Evolutionary conservation across 2,888 invertebrate species (phyloP).

Genomic region (Monopis laevigella): DNA sequence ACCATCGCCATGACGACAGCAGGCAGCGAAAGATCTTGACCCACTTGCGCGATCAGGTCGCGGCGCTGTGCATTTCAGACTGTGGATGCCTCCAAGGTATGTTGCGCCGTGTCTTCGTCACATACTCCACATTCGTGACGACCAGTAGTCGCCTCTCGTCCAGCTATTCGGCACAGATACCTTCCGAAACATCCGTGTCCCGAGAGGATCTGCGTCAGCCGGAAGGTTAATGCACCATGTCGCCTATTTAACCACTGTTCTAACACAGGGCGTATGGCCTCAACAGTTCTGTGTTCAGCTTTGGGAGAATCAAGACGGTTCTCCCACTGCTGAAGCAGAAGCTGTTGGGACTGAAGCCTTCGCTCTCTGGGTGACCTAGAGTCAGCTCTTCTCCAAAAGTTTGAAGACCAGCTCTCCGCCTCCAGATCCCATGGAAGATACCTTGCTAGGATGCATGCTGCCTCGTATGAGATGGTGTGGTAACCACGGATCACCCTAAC

Average conservation of each 20-base stretch:
- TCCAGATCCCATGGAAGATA: too few relatives aligned
- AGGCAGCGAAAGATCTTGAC: slow-evolving; percentile 4
- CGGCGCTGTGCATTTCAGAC: neutral
- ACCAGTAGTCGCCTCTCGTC: slow-evolving; percentile 2
- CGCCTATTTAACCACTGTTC: neutral
- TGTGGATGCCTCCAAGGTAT: slow-evolving; percentile 1
- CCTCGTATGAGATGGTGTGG: too few relatives aligned
- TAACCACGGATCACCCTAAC: too few relatives aligned
- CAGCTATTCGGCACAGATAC: slow-evolving; percentile 10
- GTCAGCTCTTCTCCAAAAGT: neutral
- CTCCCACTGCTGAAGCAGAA: neutral
- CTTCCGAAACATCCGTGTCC: too few relatives aligned
- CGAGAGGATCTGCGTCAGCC: too few relatives aligned
- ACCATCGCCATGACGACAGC: slow-evolving; percentile 5
- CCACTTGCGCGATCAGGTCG: neutral
- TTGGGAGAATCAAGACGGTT: neutral
- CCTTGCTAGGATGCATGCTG: too few relatives aligned
- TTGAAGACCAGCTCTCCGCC: too few relatives aligned
- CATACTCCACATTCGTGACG: too few relatives aligned
- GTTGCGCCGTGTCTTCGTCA: slow-evolving; percentile 1
- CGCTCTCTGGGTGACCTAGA: too few relatives aligned
- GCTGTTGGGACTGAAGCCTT: too few relatives aligned
- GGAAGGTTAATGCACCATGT: neutral
- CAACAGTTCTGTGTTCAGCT: neutral
- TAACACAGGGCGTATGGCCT: neutral